Evolutionary conservation across 2,888 invertebrate genomes (phyloP).

Genomic region (Polietes domitor): DNA sequence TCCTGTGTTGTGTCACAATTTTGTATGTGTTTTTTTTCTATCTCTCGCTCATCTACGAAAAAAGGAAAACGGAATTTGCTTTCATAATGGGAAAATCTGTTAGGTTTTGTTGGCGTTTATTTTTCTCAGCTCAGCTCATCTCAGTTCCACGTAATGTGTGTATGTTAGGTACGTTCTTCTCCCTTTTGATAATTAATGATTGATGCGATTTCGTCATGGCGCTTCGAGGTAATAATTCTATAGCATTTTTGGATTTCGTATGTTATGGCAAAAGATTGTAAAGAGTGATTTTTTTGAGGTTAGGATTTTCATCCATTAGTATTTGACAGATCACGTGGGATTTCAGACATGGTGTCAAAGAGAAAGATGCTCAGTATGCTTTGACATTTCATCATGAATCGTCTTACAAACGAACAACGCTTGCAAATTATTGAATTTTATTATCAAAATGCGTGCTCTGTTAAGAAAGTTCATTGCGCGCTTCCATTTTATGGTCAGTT

Average conservation of each 20-base stretch:
- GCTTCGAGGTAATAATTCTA: conserved; percentile 3
- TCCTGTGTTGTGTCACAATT: conserved; percentile 9
- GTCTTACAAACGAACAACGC: no score
- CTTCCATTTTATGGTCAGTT: no score
- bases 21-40: background rate
- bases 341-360: no score
- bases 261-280: background rate
- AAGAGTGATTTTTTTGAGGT: no score
- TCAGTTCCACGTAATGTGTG: background rate
- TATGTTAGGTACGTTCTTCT: background rate
- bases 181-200: conserved; percentile 28
- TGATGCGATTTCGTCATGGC: conserved; percentile 19
- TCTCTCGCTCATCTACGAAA: background rate
- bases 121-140: background rate
- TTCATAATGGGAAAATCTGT: conserved; percentile 8
- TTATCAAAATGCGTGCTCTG: no score
- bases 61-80: conserved; percentile 12
- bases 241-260: background rate
- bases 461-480: no score
- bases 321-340: no score
- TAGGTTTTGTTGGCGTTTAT: background rate
- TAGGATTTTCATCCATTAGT: no score
- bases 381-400: no score
- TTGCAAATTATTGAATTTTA: no score
- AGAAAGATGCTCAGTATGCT: no score